Percentiles rank a stretch among this genome's conserved stretches.
phyloP scores from a whole-genome alignment of 2,888 invertebrate genomes.

The Phrixothrix hirtus region DNA sequence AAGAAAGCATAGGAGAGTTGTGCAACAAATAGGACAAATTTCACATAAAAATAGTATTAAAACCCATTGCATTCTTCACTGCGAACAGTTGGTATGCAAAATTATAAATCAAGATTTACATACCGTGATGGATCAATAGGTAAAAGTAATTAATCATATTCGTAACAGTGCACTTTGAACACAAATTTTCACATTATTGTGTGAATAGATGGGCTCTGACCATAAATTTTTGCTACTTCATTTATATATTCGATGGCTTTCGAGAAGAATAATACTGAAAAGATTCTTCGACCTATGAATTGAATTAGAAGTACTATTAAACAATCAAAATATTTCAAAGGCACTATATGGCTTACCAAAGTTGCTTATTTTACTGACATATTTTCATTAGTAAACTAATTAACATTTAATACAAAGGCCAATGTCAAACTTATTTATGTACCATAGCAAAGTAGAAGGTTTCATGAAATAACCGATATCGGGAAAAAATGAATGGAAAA shows the following conservation, averaged over 20 bases:
- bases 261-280: slow-evolving; percentile 5
- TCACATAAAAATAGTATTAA: too few relatives aligned
- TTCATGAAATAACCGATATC: slow-evolving; percentile 3
- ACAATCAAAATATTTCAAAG: slow-evolving; percentile 4
- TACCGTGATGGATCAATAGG: too few relatives aligned
- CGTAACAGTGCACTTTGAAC: too few relatives aligned
- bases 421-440: slow-evolving; percentile 2
- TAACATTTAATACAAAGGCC: slow-evolving; percentile 5
- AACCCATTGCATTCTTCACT: too few relatives aligned
- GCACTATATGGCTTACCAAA: slow-evolving; percentile 4
- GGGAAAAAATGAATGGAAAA: background rate
- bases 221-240: too few relatives aligned
- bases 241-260: slow-evolving; percentile 3
- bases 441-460: slow-evolving; percentile 9
- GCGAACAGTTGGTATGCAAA: too few relatives aligned
- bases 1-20: too few relatives aligned
- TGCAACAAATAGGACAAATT: too few relatives aligned
- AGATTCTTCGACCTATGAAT: slow-evolving; percentile 3
- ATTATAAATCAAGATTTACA: too few relatives aligned
- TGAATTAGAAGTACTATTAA: slow-evolving; percentile 5
- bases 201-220: too few relatives aligned
- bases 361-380: slow-evolving; percentile 7
- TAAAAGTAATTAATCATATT: too few relatives aligned
- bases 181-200: too few relatives aligned
- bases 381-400: slow-evolving; percentile 5